Percentiles rank a stretch among this genome's conserved stretches.
phyloP scores from a whole-genome alignment of 2,888 invertebrate species.

The Gandaritis pyraliata region DNA sequence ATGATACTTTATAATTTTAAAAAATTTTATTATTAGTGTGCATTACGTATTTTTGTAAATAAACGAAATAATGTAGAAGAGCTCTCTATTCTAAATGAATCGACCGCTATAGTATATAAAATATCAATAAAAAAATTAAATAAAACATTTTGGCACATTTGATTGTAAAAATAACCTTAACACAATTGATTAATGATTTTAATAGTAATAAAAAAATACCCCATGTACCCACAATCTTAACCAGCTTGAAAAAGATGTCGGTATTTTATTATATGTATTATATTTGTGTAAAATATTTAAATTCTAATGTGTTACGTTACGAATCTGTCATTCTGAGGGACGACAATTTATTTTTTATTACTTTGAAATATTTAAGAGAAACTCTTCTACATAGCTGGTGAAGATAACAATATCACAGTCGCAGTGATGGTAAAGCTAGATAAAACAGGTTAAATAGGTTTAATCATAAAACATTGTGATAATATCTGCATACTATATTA shows the following conservation, averaged over 20 bases:
- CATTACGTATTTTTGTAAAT: slow-evolving; percentile 1
- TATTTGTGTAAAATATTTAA: no score
- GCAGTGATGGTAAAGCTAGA: slow-evolving; percentile 37
- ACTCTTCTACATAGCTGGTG: slow-evolving; percentile 39
- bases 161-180: slow-evolving; percentile 27
- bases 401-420: slow-evolving; percentile 39
- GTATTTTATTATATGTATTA: no score
- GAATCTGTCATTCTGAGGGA: no score
- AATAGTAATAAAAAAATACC: background rate
- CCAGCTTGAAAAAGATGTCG: no score
- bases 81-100: slow-evolving; percentile 16
- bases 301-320: no score
- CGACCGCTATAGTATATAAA: background rate
- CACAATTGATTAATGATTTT: background rate
- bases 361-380: slow-evolving; percentile 21
- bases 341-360: no score
- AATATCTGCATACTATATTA: slow-evolving; percentile 8
- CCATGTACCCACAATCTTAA: background rate
- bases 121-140: slow-evolving; percentile 1
- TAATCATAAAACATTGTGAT: slow-evolving; percentile 12
- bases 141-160: slow-evolving; percentile 42
- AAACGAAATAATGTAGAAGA: slow-evolving; percentile 21
- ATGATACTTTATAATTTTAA: background rate
- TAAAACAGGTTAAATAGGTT: slow-evolving; percentile 9
- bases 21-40: background rate